Evolutionary conservation across 2,888 invertebrate genomes (phyloP).

Genomic region (Amphipoea lucens): DNA sequence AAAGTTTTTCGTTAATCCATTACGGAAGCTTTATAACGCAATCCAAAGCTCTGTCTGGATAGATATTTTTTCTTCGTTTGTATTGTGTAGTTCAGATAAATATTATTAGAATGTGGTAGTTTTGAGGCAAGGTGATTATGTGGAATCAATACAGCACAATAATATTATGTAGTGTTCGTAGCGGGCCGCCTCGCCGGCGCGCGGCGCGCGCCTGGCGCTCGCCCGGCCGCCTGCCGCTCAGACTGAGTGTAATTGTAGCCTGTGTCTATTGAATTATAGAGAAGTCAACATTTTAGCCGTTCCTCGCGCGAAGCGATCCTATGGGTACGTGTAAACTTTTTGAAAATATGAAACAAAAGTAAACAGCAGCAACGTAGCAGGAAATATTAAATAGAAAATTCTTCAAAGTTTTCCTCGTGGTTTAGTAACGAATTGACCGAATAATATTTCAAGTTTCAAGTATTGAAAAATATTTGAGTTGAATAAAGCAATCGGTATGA

Average conservation of each 20-base stretch:
- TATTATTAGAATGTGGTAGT: constrained; percentile 8
- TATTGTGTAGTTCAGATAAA: constrained; percentile 6
- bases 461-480: not conserved
- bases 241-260: constrained; percentile 54
- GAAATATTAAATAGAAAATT: not conserved
- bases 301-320: constrained; percentile 26
- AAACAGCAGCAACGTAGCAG: not conserved
- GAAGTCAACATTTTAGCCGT: constrained; percentile 59
- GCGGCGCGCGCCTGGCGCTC: constrained; percentile 37
- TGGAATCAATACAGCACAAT: constrained; percentile 47
- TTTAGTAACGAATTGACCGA: not conserved
- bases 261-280: constrained; percentile 66
- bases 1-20: constrained; percentile 57
- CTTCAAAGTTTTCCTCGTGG: not conserved
- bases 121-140: constrained; percentile 26
- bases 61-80: constrained; percentile 5
- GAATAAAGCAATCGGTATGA: not conserved
- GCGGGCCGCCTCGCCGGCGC: constrained; percentile 47
- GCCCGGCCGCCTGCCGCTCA: constrained; percentile 47
- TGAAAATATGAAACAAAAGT: constrained; percentile 27
- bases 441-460: not conserved
- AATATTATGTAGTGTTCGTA: constrained; percentile 45
- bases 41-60: not conserved
- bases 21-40: constrained; percentile 36
- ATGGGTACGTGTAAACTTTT: constrained; percentile 6